Conservation (phyloP, 2,888 invertebrate species). For the Drosophila mercatorum region DNA sequence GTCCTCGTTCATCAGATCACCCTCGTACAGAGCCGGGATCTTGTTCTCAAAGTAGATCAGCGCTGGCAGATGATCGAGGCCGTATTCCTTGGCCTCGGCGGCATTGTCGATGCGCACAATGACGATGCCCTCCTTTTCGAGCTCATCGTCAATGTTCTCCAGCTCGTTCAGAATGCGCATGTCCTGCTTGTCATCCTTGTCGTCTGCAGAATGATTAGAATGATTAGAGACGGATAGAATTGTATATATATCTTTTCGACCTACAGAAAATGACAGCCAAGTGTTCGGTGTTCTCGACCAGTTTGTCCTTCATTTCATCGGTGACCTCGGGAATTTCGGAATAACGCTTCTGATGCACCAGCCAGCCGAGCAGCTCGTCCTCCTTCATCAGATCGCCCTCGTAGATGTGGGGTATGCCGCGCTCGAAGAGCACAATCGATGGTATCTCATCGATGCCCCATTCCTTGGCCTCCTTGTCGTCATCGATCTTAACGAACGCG, state of each 20-base stretch:
- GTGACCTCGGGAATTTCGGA: slow-evolving; percentile 96
- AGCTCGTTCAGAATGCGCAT: slow-evolving; percentile 94
- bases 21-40: slow-evolving; percentile 95
- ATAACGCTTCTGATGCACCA: slow-evolving; percentile 95
- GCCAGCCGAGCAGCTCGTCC: slow-evolving; percentile 95
- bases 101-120: slow-evolving; percentile 96
- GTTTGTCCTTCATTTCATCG: slow-evolving; percentile 96
- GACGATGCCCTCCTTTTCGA: slow-evolving; percentile 95
- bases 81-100: slow-evolving; percentile 95
- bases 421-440: slow-evolving; percentile 91
- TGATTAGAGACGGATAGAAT: not conserved
- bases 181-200: slow-evolving; percentile 95
- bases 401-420: slow-evolving; percentile 90
- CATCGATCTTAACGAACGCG: slow-evolving; percentile 95
- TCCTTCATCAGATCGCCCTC: slow-evolving; percentile 95
- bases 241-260: slow-evolving; percentile 70
- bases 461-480: slow-evolving; percentile 94
- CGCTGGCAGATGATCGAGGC: slow-evolving; percentile 92
- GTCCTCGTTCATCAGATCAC: slow-evolving; percentile 95
- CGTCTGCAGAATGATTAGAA: slow-evolving; percentile 86
- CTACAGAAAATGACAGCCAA: slow-evolving; percentile 96
- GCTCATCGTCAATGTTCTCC: slow-evolving; percentile 96
- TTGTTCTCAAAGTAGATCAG: slow-evolving; percentile 96
- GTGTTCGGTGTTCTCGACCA: slow-evolving; percentile 91
- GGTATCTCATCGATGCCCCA: slow-evolving; percentile 94